Percentiles rank a stretch among this genome's conserved stretches.
Conservation (phyloP, 2,888 invertebrate species). For the Xestia sexstrigata region DNA sequence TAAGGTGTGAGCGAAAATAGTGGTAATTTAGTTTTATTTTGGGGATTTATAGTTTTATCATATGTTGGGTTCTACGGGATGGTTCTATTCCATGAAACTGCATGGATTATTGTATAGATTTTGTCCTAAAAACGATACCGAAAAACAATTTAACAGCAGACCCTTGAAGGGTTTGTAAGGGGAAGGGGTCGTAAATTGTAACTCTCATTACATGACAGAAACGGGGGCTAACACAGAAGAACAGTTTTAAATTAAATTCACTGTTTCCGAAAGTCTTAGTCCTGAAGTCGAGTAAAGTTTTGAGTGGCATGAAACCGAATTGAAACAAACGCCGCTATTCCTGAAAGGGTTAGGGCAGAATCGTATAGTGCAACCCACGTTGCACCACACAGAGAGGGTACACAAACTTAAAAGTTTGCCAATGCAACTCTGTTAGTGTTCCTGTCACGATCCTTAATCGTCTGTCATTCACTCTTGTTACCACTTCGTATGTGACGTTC, state of each 20-base stretch:
- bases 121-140: no score
- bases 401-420: constrained; percentile 11
- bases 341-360: neutral
- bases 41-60: neutral
- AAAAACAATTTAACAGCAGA: no score
- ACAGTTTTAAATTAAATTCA: neutral
- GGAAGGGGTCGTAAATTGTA: no score
- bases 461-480: constrained; percentile 33
- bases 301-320: neutral
- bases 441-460: constrained; percentile 22
- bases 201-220: neutral
- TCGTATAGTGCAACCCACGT: neutral
- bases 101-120: neutral
- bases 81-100: neutral
- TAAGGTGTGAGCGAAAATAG: neutral
- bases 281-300: neutral
- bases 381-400: no score
- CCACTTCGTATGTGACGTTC: constrained; percentile 26
- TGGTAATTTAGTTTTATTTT: neutral
- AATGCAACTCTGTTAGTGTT: constrained; percentile 1
- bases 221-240: neutral
- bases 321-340: no score
- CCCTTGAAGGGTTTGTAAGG: neutral
- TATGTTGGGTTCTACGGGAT: neutral
- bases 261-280: neutral